Conservation (phyloP, 2,797 vertebrate genomes). For the Lepilemur ruficaudatus region DNA sequence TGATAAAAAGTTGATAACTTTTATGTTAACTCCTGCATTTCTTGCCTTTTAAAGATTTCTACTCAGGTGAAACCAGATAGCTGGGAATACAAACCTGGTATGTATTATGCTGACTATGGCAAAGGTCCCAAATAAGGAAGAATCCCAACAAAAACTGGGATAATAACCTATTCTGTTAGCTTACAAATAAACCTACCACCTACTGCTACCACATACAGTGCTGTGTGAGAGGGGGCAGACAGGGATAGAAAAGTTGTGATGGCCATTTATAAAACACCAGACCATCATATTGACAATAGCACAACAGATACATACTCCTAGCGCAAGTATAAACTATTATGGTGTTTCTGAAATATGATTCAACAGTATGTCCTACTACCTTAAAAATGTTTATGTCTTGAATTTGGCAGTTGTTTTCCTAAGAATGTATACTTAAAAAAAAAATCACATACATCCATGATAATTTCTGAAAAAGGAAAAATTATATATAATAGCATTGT, state of each 20-base stretch:
- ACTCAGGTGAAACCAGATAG: background rate
- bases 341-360: background rate
- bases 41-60: background rate
- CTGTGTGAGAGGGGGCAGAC: background rate
- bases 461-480: slow-evolving; percentile 2
- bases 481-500: background rate
- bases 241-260: background rate
- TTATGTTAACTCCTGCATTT: background rate
- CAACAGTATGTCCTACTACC: background rate
- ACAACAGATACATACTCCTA: background rate
- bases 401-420: background rate
- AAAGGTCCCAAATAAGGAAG: background rate
- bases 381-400: background rate
- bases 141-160: background rate
- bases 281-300: background rate
- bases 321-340: background rate
- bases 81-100: background rate
- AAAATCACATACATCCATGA: background rate
- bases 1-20: background rate
- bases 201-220: background rate
- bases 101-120: background rate
- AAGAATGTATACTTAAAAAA: background rate
- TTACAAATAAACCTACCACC: background rate
- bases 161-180: background rate
- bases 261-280: background rate